These are phyloP conservation scores for Cyanistes caeruleus DNA, from an alignment of 2,113 vertebrate genomes.

Conservation along the genomic window DNA sequence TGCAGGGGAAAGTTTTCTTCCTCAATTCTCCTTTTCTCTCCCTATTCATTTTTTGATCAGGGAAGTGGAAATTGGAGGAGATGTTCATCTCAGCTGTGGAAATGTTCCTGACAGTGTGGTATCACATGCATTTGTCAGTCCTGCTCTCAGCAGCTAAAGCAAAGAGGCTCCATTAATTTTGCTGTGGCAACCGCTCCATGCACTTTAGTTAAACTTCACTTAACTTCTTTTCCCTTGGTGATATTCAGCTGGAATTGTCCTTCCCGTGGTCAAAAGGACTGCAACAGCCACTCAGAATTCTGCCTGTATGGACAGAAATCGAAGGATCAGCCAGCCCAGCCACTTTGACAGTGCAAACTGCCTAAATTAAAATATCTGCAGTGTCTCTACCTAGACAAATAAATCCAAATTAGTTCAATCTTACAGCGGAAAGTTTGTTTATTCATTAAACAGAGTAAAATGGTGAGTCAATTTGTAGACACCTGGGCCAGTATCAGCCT, in stretches of 20 bases:
- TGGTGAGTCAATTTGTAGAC: constrained; percentile 36
- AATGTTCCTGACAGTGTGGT: neutral
- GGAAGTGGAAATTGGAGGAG: neutral
- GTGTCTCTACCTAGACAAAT: constrained; percentile 40
- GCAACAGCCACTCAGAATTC: neutral
- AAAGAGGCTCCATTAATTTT: constrained; percentile 25
- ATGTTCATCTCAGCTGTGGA: neutral
- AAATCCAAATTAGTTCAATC: constrained; percentile 54
- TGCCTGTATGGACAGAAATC: neutral
- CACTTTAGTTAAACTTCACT: constrained; percentile 18
- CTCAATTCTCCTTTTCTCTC: neutral
- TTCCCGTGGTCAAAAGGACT: neutral
- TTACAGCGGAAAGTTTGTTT: constrained; percentile 41
- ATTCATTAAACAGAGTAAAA: constrained; percentile 54
- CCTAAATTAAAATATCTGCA: constrained; percentile 48
- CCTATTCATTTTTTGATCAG: neutral
- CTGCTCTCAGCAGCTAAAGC: neutral
- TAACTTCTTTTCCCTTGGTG: neutral
- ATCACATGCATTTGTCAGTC: neutral
- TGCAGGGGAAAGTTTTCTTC: neutral
- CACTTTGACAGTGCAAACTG: constrained; percentile 4
- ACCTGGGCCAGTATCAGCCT: neutral
- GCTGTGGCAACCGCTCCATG: constrained; percentile 38
- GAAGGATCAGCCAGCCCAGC: neutral
- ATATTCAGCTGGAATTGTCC: constrained; percentile 18